Conservation (phyloP, 2,113 vertebrate genomes). For the Camarhynchus parvulus region DNA sequence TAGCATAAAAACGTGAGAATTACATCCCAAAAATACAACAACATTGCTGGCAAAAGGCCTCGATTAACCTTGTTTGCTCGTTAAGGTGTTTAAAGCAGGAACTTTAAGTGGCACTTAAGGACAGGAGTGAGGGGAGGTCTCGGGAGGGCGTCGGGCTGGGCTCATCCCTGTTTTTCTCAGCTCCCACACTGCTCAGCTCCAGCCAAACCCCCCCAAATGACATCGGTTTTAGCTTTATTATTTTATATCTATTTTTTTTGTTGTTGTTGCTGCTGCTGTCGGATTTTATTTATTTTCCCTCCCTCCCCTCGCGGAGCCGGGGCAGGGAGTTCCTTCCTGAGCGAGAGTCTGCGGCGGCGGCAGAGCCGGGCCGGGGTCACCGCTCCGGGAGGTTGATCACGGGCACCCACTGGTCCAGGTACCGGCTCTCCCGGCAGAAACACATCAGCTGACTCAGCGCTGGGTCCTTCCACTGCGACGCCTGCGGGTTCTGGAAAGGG, state of each 20-base stretch:
- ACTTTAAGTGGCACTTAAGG: conserved; percentile 53
- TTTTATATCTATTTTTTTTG: neutral
- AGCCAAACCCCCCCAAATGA: conserved; percentile 6
- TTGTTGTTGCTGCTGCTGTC: too few species aligned
- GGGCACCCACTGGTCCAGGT: conserved; percentile 94
- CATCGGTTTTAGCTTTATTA: neutral
- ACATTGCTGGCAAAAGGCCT: conserved; percentile 47
- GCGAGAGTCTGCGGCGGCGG: conserved; percentile 77
- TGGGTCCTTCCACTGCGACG: conserved; percentile 87
- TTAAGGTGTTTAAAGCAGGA: conserved; percentile 51
- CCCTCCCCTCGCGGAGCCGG: neutral
- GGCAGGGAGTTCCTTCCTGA: conserved; percentile 72
- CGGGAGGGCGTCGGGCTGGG: conserved; percentile 2
- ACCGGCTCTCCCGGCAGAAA: conserved; percentile 95
- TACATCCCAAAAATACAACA: conserved; percentile 70
- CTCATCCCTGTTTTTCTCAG: conserved; percentile 10
- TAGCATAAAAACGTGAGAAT: conserved; percentile 78
- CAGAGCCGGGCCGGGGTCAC: conserved; percentile 72
- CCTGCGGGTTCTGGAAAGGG: conserved; percentile 86
- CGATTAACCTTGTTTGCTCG: conserved; percentile 34
- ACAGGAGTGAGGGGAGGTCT: neutral
- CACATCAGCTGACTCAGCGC: conserved; percentile 90
- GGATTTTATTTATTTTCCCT: neutral
- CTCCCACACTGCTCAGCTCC: neutral
- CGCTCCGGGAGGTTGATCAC: conserved; percentile 93